A percentile compares a stretch with the other conserved stretches of the same genome.
These are phyloP conservation scores for Yponomeuta plumbellus DNA, from an alignment of 2,888 invertebrate species.

Conservation along the genomic window DNA sequence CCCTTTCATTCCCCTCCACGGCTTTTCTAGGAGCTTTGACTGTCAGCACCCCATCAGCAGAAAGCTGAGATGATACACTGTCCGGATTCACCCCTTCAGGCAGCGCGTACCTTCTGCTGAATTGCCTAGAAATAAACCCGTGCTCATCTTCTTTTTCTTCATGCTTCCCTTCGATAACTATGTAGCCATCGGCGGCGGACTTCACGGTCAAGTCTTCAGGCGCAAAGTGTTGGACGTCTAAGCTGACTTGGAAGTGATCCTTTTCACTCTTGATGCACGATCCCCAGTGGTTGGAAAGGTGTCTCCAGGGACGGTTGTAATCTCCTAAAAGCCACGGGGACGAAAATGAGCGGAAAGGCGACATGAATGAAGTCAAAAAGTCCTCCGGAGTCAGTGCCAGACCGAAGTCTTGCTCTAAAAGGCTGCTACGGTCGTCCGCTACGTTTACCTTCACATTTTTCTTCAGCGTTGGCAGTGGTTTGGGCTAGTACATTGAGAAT, in stretches of 20 bases:
- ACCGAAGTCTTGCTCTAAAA: constrained; percentile 49
- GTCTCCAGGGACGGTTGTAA: constrained; percentile 54
- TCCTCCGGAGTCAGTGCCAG: constrained; percentile 45
- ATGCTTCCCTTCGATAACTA: constrained; percentile 85
- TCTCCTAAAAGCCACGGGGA: constrained; percentile 25
- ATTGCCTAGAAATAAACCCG: constrained; percentile 83
- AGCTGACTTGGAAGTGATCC: constrained; percentile 79
- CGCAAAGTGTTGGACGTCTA: constrained; percentile 85
- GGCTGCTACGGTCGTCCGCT: constrained; percentile 21
- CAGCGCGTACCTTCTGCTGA: constrained; percentile 82
- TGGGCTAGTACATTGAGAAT: not conserved
- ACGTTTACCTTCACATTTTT: not conserved
- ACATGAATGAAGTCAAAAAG: constrained; percentile 41
- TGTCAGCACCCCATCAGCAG: constrained; percentile 83
- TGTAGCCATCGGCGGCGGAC: constrained; percentile 80
- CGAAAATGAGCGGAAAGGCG: constrained; percentile 34
- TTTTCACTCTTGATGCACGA: constrained; percentile 73
- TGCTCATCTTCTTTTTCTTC: constrained; percentile 85
- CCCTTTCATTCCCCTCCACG: constrained; percentile 55
- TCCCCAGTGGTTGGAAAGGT: constrained; percentile 63
- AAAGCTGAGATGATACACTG: constrained; percentile 81
- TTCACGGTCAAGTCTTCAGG: constrained; percentile 86
- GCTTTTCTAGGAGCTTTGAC: constrained; percentile 76
- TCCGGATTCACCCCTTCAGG: constrained; percentile 83
- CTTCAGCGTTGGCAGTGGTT: not conserved